Base-by-base conservation (phyloP, 1,140 invertebrate genomes). In the Agrypnia vestita region DNA sequence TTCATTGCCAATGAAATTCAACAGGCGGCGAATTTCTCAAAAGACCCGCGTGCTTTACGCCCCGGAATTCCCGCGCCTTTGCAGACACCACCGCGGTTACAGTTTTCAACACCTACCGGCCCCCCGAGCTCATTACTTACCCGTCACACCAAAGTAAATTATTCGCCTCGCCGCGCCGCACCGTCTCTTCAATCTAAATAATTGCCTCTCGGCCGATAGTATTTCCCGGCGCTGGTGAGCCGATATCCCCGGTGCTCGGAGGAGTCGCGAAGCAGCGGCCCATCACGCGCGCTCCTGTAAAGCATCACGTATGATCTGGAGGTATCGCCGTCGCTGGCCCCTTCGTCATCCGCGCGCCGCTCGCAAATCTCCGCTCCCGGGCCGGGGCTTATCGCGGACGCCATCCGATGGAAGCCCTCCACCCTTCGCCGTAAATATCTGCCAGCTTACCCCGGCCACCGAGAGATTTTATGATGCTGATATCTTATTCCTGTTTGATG, bases 401-500 rank as follows among this genome's bases (percentile, higher is more conserved):
- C 69, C 49, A 73, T 73, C 69, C 10, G 17, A 25, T 51, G 47
- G 69, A 73, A 73, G 69, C 25, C 46, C 4, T 35, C 11, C 69
- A 11, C 69, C 21, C 51, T 73, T 51, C 69, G 21, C 21, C 49
- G 49, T 51, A 73, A 73, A 73, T 73, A 73, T 9, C n/a, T 13
- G 12, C 51, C 11, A 25, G 21, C 49, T 55, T 19, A 13, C 17
- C 49, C 47, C 21, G 43, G 44, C 69, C 25, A 13, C 43, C 67
- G 47, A 10, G 47, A 73, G 69, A 73, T 73, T 73, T 73, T 73
- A 73, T 73, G 69, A 73, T 35, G 12, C 21, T 35, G 69, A 73
- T 73, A 73, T 73, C 47, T 73, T 21, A 19, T 44, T 69, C 44
- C 12, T 25, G 61, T 35, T 64, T 35, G 61, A 64, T 59, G 55